A percentile compares a stretch with the other conserved stretches of the same genome.
Conservation (phyloP, 2,113 vertebrate species). For the Maccullochella peelii region DNA sequence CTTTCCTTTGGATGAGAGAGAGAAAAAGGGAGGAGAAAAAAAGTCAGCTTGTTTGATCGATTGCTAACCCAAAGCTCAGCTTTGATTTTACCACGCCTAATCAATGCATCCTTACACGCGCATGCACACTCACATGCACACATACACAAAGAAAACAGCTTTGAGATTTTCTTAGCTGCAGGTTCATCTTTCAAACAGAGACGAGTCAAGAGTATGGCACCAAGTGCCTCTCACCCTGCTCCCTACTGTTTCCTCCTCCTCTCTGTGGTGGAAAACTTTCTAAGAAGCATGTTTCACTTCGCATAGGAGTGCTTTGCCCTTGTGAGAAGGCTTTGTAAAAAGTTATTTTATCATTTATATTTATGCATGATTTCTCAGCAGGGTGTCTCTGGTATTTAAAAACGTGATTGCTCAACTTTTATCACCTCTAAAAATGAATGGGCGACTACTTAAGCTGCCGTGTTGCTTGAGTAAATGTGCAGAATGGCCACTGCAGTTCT, state of each 20-base stretch:
- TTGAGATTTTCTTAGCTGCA: conserved; percentile 67
- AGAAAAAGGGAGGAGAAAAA: neutral
- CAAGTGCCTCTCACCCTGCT: conserved; percentile 57
- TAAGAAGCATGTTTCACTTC: conserved; percentile 58
- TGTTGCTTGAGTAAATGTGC: neutral
- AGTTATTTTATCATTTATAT: conserved; percentile 48
- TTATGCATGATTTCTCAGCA: conserved; percentile 15
- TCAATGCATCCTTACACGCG: conserved; percentile 57
- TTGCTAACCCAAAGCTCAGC: conserved; percentile 57
- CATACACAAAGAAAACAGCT: conserved; percentile 37
- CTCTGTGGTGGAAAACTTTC: conserved; percentile 54
- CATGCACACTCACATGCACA: conserved; percentile 10
- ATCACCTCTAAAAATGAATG: neutral
- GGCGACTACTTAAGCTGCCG: neutral
- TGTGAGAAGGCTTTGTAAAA: conserved; percentile 38
- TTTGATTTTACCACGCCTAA: conserved; percentile 70
- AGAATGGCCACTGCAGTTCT: neutral
- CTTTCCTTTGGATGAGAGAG: conserved; percentile 10
- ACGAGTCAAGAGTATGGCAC: conserved; percentile 50
- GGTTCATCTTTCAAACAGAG: conserved; percentile 66
- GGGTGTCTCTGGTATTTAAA: conserved; percentile 28
- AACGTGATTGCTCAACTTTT: neutral
- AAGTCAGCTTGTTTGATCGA: conserved; percentile 57
- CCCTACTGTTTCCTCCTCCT: conserved; percentile 52
- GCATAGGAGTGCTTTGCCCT: conserved; percentile 54